Percentiles rank a stretch among this genome's conserved stretches.
phyloP scores from a whole-genome alignment of 1,140 invertebrate species.

The Fopius arisanus region DNA sequence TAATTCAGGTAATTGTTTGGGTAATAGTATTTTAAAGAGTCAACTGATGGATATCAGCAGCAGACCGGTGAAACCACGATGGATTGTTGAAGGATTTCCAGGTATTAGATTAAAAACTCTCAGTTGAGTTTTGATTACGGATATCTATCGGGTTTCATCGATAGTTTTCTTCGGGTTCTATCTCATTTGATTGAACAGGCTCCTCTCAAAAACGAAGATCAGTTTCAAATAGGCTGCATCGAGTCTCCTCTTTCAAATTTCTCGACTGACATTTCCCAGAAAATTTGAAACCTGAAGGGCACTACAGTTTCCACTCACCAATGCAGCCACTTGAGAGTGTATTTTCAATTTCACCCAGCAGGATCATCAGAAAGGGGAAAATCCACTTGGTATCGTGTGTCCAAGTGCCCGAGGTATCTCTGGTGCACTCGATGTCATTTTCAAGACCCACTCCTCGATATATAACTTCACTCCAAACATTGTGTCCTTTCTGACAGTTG shows the following conservation, averaged over 20 bases:
- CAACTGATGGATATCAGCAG: neutral
- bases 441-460: neutral
- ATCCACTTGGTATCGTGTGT: conserved; percentile 5
- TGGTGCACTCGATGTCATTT: neutral
- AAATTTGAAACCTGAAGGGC: neutral
- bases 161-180: too few relatives aligned
- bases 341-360: neutral
- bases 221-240: neutral
- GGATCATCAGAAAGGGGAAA: neutral
- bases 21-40: neutral
- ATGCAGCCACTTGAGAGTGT: neutral
- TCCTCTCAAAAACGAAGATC: too few relatives aligned
- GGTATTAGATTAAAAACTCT: too few relatives aligned
- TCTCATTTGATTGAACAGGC: too few relatives aligned
- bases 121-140: too few relatives aligned
- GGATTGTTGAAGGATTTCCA: too few relatives aligned
- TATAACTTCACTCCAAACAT: neutral
- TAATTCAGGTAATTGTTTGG: neutral
- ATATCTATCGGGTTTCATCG: too few relatives aligned
- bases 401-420: neutral
- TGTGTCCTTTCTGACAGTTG: neutral
- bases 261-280: neutral
- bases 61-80: too few relatives aligned
- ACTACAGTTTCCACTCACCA: neutral
- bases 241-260: neutral